phyloP scores from a whole-genome alignment of 2,797 vertebrate genomes.

The Brachyalestes nurse region DNA sequence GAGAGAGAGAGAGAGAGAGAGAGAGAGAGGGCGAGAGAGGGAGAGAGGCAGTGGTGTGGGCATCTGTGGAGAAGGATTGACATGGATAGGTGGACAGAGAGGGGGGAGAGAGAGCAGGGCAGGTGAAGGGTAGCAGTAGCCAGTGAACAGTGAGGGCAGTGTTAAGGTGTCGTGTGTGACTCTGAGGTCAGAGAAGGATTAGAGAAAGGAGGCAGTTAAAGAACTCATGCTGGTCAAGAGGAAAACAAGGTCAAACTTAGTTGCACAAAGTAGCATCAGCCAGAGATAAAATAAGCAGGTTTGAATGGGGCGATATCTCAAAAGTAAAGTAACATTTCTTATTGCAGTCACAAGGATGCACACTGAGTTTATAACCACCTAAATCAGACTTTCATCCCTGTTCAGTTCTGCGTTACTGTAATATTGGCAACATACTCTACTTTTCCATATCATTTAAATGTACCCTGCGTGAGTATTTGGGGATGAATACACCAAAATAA shows the following conservation, averaged over 20 bases:
- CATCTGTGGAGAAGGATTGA: slow-evolving; percentile 61
- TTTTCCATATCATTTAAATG: not conserved
- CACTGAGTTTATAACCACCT: too few relatives aligned
- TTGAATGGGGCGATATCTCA: not conserved
- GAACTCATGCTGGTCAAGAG: slow-evolving; percentile 26
- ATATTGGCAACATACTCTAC: not conserved
- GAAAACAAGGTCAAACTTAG: slow-evolving; percentile 10
- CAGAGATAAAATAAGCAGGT: slow-evolving; percentile 1
- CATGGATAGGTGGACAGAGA: slow-evolving; percentile 38
- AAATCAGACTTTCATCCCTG: not conserved
- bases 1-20: slow-evolving; percentile 57
- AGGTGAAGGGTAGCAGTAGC: slow-evolving; percentile 44
- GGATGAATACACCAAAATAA: not conserved
- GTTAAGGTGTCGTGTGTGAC: slow-evolving; percentile 56
- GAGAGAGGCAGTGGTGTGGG: slow-evolving; percentile 56
- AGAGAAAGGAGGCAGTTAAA: slow-evolving; percentile 48
- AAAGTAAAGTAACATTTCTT: not conserved
- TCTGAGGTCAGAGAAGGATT: slow-evolving; percentile 42
- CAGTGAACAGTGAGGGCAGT: slow-evolving; percentile 45
- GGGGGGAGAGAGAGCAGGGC: slow-evolving; percentile 26
- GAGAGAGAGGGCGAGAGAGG: slow-evolving; percentile 41
- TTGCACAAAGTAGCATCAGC: not conserved
- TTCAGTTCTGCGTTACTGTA: not conserved
- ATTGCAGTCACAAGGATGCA: not conserved
- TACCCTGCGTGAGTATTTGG: not conserved